A percentile compares a stretch with the other conserved stretches of the same genome.
These are phyloP conservation scores for Amitus sp. DNA, from an alignment of 2,888 invertebrate species.

Conservation along the genomic window DNA sequence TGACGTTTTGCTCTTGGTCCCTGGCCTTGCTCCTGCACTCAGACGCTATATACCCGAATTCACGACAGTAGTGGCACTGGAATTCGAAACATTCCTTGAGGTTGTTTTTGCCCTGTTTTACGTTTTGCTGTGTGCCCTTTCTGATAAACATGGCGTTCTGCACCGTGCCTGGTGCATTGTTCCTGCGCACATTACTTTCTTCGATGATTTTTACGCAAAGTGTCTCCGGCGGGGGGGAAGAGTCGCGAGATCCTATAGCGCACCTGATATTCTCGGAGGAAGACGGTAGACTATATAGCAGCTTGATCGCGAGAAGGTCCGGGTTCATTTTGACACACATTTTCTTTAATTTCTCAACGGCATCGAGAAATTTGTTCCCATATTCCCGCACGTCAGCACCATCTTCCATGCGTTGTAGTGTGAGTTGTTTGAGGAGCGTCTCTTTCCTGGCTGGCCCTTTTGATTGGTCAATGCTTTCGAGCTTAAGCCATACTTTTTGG, in stretches of 20 bases:
- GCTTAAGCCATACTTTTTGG: no score
- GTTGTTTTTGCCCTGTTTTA: not conserved
- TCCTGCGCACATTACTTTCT: no score
- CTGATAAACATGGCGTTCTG: no score
- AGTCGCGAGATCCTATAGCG: not conserved
- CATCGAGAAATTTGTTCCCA: not conserved
- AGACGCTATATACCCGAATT: not conserved
- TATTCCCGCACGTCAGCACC: not conserved
- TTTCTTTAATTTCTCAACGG: not conserved
- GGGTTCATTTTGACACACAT: not conserved
- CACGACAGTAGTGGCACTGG: no score
- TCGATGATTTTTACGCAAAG: not conserved
- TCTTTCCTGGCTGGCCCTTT: not conserved
- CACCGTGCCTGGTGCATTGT: no score
- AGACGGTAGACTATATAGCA: not conserved
- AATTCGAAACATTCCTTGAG: not conserved
- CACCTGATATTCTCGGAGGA: not conserved
- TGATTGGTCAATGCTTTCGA: not conserved
- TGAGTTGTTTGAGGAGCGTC: not conserved
- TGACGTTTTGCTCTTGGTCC: not conserved
- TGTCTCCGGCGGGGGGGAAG: no score
- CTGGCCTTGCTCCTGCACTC: no score
- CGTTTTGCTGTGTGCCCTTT: not conserved
- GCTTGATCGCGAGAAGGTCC: not conserved
- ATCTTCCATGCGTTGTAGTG: no score